These are phyloP conservation scores for Eumerus sabulonum DNA, from an alignment of 2,888 invertebrate species.

Conservation along the genomic window DNA sequence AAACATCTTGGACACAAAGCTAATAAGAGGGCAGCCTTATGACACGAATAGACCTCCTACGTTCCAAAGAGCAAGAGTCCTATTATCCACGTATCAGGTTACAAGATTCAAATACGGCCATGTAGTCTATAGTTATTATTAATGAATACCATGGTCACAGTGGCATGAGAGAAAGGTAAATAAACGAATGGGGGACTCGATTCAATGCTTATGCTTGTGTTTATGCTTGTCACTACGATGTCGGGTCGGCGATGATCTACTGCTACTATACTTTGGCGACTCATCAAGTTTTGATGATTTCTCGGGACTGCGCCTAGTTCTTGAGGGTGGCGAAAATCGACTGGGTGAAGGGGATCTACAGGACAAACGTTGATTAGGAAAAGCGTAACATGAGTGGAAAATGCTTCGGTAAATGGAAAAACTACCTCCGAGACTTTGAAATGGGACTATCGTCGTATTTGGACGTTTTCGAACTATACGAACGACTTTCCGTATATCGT, in stretches of 20 bases:
- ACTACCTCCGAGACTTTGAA: slow-evolving; percentile 70
- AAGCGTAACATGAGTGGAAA: background rate
- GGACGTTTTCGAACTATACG: slow-evolving; percentile 68
- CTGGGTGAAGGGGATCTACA: slow-evolving; percentile 51
- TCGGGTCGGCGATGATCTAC: slow-evolving; percentile 71
- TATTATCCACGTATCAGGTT: too few relatives aligned
- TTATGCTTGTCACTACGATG: slow-evolving; percentile 79
- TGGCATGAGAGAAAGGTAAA: too few relatives aligned
- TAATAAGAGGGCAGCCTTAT: too few relatives aligned
- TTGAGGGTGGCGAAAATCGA: slow-evolving; percentile 49
- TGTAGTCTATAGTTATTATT: too few relatives aligned
- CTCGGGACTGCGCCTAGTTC: slow-evolving; percentile 70
- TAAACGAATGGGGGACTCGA: background rate
- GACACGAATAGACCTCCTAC: too few relatives aligned
- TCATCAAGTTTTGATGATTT: slow-evolving; percentile 72
- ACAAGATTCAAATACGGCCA: too few relatives aligned
- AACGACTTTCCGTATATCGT: slow-evolving; percentile 73
- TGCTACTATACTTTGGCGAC: slow-evolving; percentile 76
- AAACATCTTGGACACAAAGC: too few relatives aligned
- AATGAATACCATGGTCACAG: too few relatives aligned
- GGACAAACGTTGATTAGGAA: background rate
- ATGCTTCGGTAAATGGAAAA: background rate
- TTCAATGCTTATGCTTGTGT: slow-evolving; percentile 80
- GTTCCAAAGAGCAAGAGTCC: too few relatives aligned
- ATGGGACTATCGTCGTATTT: slow-evolving; percentile 74